These are phyloP conservation scores for Diarsia brunnea DNA, from an alignment of 2,888 invertebrate species.

Conservation along the genomic window DNA sequence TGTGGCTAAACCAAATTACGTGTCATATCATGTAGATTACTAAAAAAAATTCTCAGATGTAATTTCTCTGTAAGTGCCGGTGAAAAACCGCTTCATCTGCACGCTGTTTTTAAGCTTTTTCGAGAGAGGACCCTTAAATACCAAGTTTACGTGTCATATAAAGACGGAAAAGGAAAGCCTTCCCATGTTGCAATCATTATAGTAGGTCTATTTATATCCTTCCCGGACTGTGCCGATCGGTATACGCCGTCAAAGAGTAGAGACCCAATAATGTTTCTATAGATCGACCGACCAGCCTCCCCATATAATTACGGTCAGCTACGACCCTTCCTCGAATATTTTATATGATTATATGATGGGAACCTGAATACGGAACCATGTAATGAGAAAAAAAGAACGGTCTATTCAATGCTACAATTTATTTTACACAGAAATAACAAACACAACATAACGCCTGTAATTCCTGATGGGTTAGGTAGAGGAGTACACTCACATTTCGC, in stretches of 20 bases:
- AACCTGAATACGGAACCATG: constrained; percentile 33
- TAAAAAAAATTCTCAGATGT: too few relatives aligned
- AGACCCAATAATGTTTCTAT: constrained; percentile 71
- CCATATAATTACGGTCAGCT: constrained; percentile 75
- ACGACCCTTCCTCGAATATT: constrained; percentile 68
- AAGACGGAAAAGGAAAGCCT: constrained; percentile 39
- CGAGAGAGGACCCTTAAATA: too few relatives aligned
- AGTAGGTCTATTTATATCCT: constrained; percentile 37
- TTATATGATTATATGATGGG: constrained; percentile 69
- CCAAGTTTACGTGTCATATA: constrained; percentile 40
- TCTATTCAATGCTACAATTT: constrained; percentile 10
- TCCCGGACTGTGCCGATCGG: constrained; percentile 42
- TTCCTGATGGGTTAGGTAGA: too few relatives aligned
- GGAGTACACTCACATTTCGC: too few relatives aligned
- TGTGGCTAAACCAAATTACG: too few relatives aligned
- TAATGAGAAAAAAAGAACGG: constrained; percentile 18
- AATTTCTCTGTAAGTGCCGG: too few relatives aligned
- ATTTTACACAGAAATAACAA: background rate
- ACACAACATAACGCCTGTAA: too few relatives aligned
- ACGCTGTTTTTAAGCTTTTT: too few relatives aligned
- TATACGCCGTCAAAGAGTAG: constrained; percentile 60
- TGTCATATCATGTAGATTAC: too few relatives aligned
- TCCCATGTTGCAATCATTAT: constrained; percentile 48
- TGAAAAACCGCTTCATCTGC: too few relatives aligned
- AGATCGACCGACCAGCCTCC: constrained; percentile 67